phyloP scores from a whole-genome alignment of 2,113 vertebrate genomes.

The Ochotona curzoniae region DNA sequence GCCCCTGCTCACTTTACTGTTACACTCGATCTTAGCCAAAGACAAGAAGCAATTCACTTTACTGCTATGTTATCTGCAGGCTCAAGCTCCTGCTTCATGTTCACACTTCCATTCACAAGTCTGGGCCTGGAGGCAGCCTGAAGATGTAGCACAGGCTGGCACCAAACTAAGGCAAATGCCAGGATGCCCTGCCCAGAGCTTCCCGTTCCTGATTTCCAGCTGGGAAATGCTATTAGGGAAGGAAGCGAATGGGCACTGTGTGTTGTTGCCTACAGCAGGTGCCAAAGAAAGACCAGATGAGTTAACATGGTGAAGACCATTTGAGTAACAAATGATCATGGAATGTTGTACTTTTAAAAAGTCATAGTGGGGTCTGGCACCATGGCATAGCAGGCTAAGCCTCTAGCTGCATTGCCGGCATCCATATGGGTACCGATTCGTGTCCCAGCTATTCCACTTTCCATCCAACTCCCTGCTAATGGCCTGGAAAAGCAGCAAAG shows the following conservation, averaged over 20 bases:
- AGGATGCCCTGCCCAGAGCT: background rate
- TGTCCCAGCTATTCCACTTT: too few species aligned
- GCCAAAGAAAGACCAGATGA: background rate
- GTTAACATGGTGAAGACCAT: background rate
- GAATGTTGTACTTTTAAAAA: background rate
- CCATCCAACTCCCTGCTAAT: too few species aligned
- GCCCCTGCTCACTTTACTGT: too few species aligned
- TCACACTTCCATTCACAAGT: background rate
- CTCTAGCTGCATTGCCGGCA: too few species aligned
- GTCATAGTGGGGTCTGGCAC: too few species aligned
- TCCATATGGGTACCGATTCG: too few species aligned
- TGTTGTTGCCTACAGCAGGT: background rate
- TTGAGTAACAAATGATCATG: background rate
- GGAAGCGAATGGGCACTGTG: background rate
- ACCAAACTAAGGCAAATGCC: background rate
- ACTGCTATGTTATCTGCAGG: too few species aligned
- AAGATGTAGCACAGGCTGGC: background rate
- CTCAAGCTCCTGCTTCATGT: background rate
- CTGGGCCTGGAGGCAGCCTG: background rate
- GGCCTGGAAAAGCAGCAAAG: too few species aligned
- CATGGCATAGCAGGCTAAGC: too few species aligned
- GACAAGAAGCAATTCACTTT: too few species aligned
- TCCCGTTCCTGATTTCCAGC: slow-evolving; percentile 4
- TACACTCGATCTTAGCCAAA: too few species aligned
- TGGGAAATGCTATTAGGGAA: background rate